These are phyloP conservation scores for Clunio marinus DNA, from an alignment of 2,888 invertebrate genomes.

Conservation along the genomic window DNA sequence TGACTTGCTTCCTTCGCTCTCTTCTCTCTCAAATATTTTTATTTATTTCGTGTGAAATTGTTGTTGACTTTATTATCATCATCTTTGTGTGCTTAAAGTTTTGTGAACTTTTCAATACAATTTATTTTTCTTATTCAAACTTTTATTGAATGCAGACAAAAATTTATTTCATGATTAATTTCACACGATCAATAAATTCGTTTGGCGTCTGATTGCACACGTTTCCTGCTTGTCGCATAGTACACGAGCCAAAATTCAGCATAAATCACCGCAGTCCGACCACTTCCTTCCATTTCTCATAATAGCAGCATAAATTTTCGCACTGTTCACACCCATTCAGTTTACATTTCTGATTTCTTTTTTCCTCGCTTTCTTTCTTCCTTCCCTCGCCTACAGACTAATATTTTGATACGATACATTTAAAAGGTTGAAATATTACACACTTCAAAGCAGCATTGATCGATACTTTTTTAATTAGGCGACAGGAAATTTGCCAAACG, in stretches of 20 bases:
- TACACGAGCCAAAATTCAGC: background rate
- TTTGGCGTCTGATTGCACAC: background rate
- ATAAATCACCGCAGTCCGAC: background rate
- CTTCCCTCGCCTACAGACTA: too few species aligned
- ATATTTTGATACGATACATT: too few species aligned
- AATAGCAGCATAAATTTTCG: background rate
- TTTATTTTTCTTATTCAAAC: too few species aligned
- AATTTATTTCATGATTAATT: background rate
- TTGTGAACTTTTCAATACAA: too few species aligned
- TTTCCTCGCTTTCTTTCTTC: too few species aligned
- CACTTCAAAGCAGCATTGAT: slow-evolving; percentile 25
- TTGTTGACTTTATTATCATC: too few species aligned
- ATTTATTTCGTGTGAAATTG: too few species aligned
- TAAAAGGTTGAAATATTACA: too few species aligned
- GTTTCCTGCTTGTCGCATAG: background rate
- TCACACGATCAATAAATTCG: background rate
- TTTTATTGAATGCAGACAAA: background rate
- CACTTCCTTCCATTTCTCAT: background rate
- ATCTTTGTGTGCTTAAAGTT: too few species aligned
- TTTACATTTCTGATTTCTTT: background rate
- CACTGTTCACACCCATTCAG: background rate
- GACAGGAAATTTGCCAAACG: background rate
- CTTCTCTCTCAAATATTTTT: too few species aligned
- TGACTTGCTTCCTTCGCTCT: too few species aligned
- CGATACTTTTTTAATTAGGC: slow-evolving; percentile 38